Percentiles rank a stretch among this genome's conserved stretches.
Evolutionary conservation across 1,140 invertebrate species (phyloP).

Genomic region (Helicoverpa armigera): DNA sequence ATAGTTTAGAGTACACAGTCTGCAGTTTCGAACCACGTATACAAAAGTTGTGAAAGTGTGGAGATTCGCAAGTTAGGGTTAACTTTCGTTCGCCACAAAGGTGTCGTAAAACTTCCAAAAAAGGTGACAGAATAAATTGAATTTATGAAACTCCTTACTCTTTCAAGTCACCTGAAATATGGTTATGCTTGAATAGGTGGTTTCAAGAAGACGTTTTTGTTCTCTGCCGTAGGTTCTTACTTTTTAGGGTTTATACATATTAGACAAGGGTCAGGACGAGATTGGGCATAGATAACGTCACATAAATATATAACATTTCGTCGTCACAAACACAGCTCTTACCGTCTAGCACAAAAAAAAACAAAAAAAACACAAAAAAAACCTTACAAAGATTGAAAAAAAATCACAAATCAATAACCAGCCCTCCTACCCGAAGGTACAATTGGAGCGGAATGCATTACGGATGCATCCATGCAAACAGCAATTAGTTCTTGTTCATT

Average conservation of each 20-base stretch:
- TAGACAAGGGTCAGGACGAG: too few relatives aligned
- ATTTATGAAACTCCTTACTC: background rate
- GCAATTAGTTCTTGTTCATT: conserved; percentile 46
- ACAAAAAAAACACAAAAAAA: too few relatives aligned
- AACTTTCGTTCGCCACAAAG: conserved; percentile 7
- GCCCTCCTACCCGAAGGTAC: background rate
- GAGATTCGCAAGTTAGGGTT: conserved; percentile 12
- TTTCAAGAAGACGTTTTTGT: background rate
- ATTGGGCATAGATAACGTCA: too few relatives aligned
- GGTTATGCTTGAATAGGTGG: background rate
- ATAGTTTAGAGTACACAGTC: background rate
- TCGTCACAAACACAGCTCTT: too few relatives aligned
- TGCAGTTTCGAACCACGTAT: background rate
- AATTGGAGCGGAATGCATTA: conserved; percentile 44
- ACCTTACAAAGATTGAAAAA: background rate
- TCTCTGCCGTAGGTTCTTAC: too few relatives aligned
- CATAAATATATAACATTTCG: too few relatives aligned
- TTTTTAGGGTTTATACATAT: too few relatives aligned
- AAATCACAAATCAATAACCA: background rate
- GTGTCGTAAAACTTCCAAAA: conserved; percentile 25
- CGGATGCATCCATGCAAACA: conserved; percentile 44
- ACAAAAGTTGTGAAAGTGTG: conserved; percentile 3
- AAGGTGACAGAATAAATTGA: conserved; percentile 24
- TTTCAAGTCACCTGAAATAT: conserved; percentile 13
- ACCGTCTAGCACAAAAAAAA: too few relatives aligned